These are phyloP conservation scores for zebrafish (Danio rerio) DNA, from an alignment of 2,113 vertebrate species.

Conservation along the genomic window DNA sequence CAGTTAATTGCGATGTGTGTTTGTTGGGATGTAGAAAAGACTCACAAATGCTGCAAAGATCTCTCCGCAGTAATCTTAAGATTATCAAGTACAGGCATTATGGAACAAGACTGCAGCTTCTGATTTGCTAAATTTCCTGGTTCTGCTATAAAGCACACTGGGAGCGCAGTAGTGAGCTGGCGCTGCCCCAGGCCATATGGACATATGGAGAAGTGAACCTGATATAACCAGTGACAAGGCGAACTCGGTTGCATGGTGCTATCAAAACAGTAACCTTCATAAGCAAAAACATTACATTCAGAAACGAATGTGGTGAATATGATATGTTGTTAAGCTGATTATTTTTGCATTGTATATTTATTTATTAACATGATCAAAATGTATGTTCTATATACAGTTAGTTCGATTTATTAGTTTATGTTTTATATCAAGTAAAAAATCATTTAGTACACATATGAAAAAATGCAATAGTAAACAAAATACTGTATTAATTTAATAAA, in stretches of 20 bases:
- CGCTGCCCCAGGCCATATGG: slow-evolving; percentile 51
- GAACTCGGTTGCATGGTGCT: slow-evolving; percentile 8
- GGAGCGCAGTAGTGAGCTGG: slow-evolving; percentile 50
- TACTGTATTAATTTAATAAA: no score
- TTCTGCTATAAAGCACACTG: slow-evolving; percentile 31
- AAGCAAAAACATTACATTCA: neutral
- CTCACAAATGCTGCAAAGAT: slow-evolving; percentile 13
- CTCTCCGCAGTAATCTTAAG: neutral
- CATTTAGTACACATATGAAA: no score
- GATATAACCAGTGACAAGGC: slow-evolving; percentile 31
- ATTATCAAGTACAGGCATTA: slow-evolving; percentile 18
- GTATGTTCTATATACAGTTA: no score
- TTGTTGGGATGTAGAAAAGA: slow-evolving; percentile 8
- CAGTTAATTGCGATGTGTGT: slow-evolving; percentile 22
- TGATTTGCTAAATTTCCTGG: slow-evolving; percentile 12
- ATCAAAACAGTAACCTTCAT: slow-evolving; percentile 25
- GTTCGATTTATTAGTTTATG: no score
- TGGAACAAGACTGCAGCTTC: slow-evolving; percentile 2
- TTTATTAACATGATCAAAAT: no score
- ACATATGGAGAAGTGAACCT: slow-evolving; percentile 50
- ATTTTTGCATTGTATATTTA: neutral
- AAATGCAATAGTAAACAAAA: no score
- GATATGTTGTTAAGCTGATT: neutral
- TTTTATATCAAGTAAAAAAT: no score
- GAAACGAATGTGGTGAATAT: neutral